Conservation (phyloP, 2,888 invertebrate species). For the Rhamnusium bicolor region DNA sequence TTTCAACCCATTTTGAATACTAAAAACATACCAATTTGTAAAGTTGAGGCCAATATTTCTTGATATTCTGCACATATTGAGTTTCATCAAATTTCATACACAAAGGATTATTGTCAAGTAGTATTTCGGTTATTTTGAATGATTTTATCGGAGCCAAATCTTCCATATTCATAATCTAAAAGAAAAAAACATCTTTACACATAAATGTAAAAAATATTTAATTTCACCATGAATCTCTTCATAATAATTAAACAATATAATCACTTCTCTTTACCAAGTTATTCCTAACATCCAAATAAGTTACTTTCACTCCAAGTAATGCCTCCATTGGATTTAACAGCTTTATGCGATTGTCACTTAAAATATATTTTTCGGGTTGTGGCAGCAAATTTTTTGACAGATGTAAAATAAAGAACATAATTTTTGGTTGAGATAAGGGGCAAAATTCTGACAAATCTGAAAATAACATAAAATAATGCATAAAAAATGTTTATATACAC, state of each 20-base stretch:
- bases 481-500: too few species aligned
- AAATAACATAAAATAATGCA: constrained; percentile 5
- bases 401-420: constrained; percentile 71
- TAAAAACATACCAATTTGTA: constrained; percentile 72
- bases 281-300: constrained; percentile 60
- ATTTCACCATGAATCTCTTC: too few species aligned
- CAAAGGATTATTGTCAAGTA: constrained; percentile 81
- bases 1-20: too few species aligned
- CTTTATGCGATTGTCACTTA: constrained; percentile 65
- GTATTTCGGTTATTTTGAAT: constrained; percentile 67
- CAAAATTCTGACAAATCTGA: constrained; percentile 63
- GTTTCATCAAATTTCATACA: constrained; percentile 77
- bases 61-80: constrained; percentile 75
- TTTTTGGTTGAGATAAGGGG: constrained; percentile 71
- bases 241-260: too few species aligned
- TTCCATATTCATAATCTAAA: constrained; percentile 60
- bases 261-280: constrained; percentile 59
- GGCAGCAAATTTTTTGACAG: constrained; percentile 58
- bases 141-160: constrained; percentile 52
- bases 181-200: constrained; percentile 14
- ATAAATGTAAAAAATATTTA: constrained; percentile 9
- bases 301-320: constrained; percentile 53
- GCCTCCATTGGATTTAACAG: constrained; percentile 64
- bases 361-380: constrained; percentile 58
- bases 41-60: constrained; percentile 73